These are phyloP conservation scores for Sterrhoptilus dennistouni DNA, from an alignment of 2,113 vertebrate genomes.

Conservation along the genomic window DNA sequence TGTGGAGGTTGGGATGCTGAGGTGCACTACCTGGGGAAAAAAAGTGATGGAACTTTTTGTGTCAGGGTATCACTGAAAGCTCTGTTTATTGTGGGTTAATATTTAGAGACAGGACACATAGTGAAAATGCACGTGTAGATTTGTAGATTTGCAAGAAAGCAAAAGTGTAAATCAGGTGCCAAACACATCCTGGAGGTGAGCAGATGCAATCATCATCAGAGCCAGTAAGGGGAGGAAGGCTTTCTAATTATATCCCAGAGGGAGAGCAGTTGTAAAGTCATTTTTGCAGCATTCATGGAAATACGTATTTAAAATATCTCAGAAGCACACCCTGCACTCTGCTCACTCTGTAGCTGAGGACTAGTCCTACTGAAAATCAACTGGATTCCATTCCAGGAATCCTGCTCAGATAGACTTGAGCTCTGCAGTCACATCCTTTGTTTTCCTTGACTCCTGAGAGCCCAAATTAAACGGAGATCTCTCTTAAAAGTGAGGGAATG, in stretches of 20 bases:
- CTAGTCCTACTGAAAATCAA: not conserved
- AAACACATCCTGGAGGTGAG: not conserved
- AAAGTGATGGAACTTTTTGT: not conserved
- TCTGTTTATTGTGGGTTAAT: not conserved
- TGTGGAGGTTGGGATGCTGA: not conserved
- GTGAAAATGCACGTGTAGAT: not conserved
- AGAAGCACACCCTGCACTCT: not conserved
- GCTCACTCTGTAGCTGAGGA: not conserved
- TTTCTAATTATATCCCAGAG: not conserved
- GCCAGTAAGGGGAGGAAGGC: not conserved
- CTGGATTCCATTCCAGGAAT: not conserved
- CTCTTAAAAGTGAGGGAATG: not conserved
- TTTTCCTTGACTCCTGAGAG: slow-evolving; percentile 3
- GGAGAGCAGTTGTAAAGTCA: not conserved
- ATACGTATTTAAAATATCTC: not conserved
- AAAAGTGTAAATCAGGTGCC: not conserved
- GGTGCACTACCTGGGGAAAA: not conserved
- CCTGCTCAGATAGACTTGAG: not conserved
- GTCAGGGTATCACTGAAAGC: not conserved
- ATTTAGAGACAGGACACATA: not conserved
- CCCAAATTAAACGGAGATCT: not conserved
- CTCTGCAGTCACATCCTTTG: not conserved
- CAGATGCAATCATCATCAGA: not conserved
- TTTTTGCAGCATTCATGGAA: not conserved
- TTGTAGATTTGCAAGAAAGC: not conserved